Base-by-base conservation (phyloP, 2,888 invertebrate genomes). In the Scelioninae gen. 2 region DNA sequence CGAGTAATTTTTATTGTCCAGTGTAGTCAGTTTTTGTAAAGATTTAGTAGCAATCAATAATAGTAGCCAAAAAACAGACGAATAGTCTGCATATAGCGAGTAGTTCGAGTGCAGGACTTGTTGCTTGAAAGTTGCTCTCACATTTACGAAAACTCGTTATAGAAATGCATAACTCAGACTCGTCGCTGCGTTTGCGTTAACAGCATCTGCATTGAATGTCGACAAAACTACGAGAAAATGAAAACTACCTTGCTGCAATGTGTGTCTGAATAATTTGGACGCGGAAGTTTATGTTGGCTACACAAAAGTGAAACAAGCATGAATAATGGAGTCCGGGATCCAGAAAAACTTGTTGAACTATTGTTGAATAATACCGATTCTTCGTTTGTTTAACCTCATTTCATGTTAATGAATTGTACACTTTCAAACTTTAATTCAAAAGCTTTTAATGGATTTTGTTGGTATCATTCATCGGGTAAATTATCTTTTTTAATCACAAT, bases 151-250 rank as follows among this genome's bases (percentile, higher is more conserved):
- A 71, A 50, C 72, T 55, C 60, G 35, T 61, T 67, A 67, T 28
- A 61, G 55, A 72, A 72, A 72, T 53, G 25, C 61, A 61, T 50
- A 61, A 72, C 61, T 72, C 61, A 57, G 64, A 64, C 43, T 58
- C 28, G 58, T 58, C 71, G 19, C 46, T 48, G 41, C 55, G 37
- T 37, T 67, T 67, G 61, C 45, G 67, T 67, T 67, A 61, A 65
- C 65, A 65, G 50, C 67, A 72, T 72, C 72, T 72, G 72, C 67
- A 61, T 72, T 55, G 50, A 67, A 72, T 61, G 65, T 33, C 57
- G 61, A 43, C 61, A 67, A 72, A 72, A 67, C 67, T 67, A 67
- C 50, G 61, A 65, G 67, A 67, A 72, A 72, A 72, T 72, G 65
- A 72, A 58, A 72, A 65, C 67, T 67, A 61, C 65, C 58, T 52